Conservation (phyloP, 2,113 vertebrate genomes). For the Meles meles region DNA sequence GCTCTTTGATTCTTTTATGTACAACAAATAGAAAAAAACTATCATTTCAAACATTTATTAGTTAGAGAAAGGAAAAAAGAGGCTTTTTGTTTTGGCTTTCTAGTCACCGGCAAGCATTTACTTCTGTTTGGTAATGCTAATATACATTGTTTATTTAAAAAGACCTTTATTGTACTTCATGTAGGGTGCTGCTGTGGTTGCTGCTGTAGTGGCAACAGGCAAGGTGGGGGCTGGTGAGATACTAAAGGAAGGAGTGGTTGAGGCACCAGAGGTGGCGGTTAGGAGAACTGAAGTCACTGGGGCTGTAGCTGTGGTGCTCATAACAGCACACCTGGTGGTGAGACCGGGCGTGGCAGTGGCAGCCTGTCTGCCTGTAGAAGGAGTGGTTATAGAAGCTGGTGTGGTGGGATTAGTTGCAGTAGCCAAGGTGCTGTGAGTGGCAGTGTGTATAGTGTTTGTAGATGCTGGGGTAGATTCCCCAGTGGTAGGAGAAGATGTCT, state of each 20-base stretch:
- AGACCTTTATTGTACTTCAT: not conserved
- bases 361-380: not conserved
- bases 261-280: not conserved
- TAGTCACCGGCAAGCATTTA: not conserved
- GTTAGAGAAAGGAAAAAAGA: not conserved
- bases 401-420: not conserved
- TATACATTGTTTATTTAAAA: not conserved
- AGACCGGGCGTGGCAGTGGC: not conserved
- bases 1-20: not conserved
- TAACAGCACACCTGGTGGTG: not conserved
- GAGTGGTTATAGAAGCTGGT: not conserved
- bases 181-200: not conserved
- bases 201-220: not conserved
- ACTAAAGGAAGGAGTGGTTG: not conserved
- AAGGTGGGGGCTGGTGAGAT: not conserved
- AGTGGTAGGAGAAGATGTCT: not conserved
- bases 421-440: not conserved
- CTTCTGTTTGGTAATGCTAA: not conserved
- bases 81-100: not conserved
- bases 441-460: not conserved
- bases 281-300: not conserved
- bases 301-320: not conserved
- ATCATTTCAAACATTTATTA: not conserved
- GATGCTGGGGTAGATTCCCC: not conserved
- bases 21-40: not conserved